Conservation (phyloP, 2,113 vertebrate genomes). For the Takifugu bimaculatus region DNA sequence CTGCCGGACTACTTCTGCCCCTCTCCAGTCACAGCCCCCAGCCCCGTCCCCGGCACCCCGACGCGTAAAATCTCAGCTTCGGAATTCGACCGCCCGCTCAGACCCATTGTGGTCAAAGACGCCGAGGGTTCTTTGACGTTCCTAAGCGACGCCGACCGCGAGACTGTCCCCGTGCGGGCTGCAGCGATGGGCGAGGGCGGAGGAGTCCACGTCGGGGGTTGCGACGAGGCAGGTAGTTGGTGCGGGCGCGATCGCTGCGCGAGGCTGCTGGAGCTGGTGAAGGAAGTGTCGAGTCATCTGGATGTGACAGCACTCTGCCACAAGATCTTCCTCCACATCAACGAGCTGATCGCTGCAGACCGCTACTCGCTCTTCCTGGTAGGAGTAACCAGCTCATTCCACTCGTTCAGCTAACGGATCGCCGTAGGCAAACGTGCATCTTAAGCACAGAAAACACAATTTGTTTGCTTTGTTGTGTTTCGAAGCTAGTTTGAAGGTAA, state of each 20-base stretch:
- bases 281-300: conserved; percentile 94
- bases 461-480: too few species aligned
- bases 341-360: conserved; percentile 90
- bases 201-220: conserved; percentile 14
- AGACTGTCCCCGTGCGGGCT: conserved; percentile 79
- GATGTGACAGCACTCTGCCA: conserved; percentile 95
- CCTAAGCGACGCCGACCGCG: conserved; percentile 81
- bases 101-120: conserved; percentile 94
- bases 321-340: conserved; percentile 96
- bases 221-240: conserved; percentile 25
- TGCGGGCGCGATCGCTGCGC: conserved; percentile 77
- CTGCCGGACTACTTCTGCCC: conserved; percentile 51
- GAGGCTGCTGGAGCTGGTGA: conserved; percentile 91
- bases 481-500: too few species aligned
- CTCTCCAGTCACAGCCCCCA: conserved; percentile 59
- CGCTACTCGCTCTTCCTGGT: conserved; percentile 94
- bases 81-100: conserved; percentile 91
- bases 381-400: not conserved
- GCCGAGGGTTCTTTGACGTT: conserved; percentile 90
- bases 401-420: too few species aligned
- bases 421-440: too few species aligned
- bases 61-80: conserved; percentile 94
- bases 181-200: conserved; percentile 70
- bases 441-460: too few species aligned
- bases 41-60: conserved; percentile 77